phyloP scores from a whole-genome alignment of 2,888 invertebrate species.

The Galeopsomyia nigrocyanea region DNA sequence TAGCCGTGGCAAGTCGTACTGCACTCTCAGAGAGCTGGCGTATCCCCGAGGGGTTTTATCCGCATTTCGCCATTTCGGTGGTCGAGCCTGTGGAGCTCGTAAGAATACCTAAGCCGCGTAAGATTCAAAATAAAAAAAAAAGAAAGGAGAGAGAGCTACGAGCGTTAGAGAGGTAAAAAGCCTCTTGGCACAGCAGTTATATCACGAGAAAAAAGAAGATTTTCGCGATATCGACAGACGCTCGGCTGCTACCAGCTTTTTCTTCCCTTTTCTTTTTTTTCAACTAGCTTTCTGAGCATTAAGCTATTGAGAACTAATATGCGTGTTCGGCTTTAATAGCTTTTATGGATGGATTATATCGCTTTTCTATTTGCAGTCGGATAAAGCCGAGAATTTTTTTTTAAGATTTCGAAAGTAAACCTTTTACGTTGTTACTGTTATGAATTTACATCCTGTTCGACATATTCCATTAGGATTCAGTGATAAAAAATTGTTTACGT shows the following conservation, averaged over 20 bases:
- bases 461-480: too few relatives aligned
- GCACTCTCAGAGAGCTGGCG: too few relatives aligned
- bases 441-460: too few relatives aligned
- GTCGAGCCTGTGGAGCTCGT: constrained; percentile 2
- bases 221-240: background rate
- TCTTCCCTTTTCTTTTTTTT: background rate
- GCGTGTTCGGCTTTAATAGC: too few relatives aligned
- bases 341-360: too few relatives aligned
- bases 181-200: background rate
- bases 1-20: constrained; percentile 1
- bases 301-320: too few relatives aligned
- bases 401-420: too few relatives aligned
- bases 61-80: constrained; percentile 18
- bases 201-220: background rate
- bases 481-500: too few relatives aligned
- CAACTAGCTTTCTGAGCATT: too few relatives aligned
- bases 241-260: background rate
- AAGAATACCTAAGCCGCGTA: constrained; percentile 20
- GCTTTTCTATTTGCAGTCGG: too few relatives aligned
- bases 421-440: too few relatives aligned
- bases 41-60: background rate
- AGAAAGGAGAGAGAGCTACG: background rate
- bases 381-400: too few relatives aligned
- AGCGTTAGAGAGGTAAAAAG: background rate
- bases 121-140: constrained; percentile 21